A percentile compares a stretch with the other conserved stretches of the same genome.
Evolutionary conservation across 2,888 invertebrate species (phyloP).

Genomic region (Nemoura dubitans): DNA sequence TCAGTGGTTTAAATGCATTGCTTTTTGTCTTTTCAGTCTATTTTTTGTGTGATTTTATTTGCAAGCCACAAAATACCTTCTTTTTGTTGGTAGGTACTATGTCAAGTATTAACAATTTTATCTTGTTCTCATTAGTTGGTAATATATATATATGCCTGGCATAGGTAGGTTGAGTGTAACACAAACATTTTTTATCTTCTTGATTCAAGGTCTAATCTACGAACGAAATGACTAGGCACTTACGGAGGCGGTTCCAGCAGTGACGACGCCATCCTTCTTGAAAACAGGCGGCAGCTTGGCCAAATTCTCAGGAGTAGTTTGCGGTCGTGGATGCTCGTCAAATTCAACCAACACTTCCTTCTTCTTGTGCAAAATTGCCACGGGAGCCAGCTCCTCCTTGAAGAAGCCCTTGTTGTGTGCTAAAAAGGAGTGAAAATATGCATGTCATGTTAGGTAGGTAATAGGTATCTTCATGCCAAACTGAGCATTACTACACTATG

Average conservation of each 20-base stretch:
- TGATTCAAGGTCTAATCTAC: background rate
- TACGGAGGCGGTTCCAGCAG: slow-evolving; percentile 94
- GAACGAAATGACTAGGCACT: slow-evolving; percentile 56
- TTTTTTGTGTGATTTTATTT: no score
- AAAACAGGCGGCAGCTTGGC: slow-evolving; percentile 89
- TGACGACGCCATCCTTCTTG: slow-evolving; percentile 93
- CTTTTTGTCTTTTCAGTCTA: no score
- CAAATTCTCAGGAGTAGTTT: slow-evolving; percentile 85
- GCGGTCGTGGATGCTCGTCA: slow-evolving; percentile 94
- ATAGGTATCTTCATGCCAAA: no score
- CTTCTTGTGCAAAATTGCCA: slow-evolving; percentile 84
- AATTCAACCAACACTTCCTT: slow-evolving; percentile 79
- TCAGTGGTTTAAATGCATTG: no score
- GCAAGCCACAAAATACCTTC: no score
- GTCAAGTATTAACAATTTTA: no score
- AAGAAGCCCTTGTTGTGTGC: slow-evolving; percentile 90
- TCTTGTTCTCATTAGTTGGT: no score
- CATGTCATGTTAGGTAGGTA: no score
- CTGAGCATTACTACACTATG: no score
- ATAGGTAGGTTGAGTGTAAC: no score
- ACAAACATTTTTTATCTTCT: background rate
- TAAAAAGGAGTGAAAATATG: slow-evolving; percentile 58
- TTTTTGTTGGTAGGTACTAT: no score
- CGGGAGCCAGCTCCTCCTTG: slow-evolving; percentile 88
- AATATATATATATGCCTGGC: no score